Conservation (phyloP, 2,113 vertebrate genomes). For the Chlorodrepanis virens region DNA sequence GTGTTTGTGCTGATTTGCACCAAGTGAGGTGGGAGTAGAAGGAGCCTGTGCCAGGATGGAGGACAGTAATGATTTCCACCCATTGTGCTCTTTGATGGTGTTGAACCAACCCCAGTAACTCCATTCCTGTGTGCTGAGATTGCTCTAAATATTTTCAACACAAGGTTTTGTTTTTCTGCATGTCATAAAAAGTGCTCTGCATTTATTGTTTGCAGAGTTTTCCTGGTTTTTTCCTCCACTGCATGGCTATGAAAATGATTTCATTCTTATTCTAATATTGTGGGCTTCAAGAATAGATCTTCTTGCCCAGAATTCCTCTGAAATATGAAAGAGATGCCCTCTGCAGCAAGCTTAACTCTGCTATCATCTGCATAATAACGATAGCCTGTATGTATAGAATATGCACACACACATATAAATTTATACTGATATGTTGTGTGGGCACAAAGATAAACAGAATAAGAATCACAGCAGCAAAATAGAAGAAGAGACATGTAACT, state of each 20-base stretch:
- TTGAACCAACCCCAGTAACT: not conserved
- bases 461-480: not conserved
- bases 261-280: slow-evolving; percentile 30
- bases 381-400: slow-evolving; percentile 19
- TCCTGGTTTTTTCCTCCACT: not conserved
- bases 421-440: not conserved
- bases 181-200: not conserved
- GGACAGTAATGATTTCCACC: not conserved
- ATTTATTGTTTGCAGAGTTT: not conserved
- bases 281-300: slow-evolving; percentile 20
- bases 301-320: not conserved
- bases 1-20: not conserved
- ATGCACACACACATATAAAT: slow-evolving; percentile 33
- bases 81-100: not conserved
- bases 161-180: not conserved
- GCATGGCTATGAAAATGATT: not conserved
- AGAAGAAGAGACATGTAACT: not conserved
- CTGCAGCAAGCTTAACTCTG: slow-evolving; percentile 3
- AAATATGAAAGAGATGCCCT: slow-evolving; percentile 31
- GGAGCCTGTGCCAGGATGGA: not conserved
- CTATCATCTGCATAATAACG: slow-evolving; percentile 64
- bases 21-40: not conserved
- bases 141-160: not conserved
- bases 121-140: not conserved
- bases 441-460: slow-evolving; percentile 44